A percentile compares a stretch with the other conserved stretches of the same genome.
Conservation (phyloP, 2,797 vertebrate genomes). For the Octomys mimax region DNA sequence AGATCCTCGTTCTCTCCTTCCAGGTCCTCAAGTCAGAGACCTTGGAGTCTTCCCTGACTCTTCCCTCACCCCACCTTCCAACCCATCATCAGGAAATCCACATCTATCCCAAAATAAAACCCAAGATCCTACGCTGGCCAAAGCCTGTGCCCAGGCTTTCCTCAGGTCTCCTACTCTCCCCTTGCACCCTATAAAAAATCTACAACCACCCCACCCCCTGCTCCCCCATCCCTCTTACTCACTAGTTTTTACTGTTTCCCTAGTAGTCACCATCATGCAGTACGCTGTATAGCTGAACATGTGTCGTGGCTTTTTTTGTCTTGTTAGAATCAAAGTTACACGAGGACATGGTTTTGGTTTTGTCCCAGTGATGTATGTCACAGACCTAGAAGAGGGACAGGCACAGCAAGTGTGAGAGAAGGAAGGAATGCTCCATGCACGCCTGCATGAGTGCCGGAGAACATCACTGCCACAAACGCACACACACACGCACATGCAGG, state of each 20-base stretch:
- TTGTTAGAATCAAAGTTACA: background rate
- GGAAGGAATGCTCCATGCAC: background rate
- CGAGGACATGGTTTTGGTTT: background rate
- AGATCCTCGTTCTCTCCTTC: background rate
- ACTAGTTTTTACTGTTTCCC: background rate
- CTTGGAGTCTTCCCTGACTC: background rate
- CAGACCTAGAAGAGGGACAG: background rate
- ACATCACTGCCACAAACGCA: rapidly evolving
- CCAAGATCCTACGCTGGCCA: too few relatives aligned
- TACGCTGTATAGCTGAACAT: background rate
- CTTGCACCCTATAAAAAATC: too few relatives aligned
- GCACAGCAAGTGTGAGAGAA: background rate
- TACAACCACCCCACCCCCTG: background rate
- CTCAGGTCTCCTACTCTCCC: background rate
- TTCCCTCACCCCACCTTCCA: background rate
- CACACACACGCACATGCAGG: rapidly evolving
- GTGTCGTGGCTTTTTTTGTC: background rate
- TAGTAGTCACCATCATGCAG: background rate
- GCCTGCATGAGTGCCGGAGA: rapidly evolving
- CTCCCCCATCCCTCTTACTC: background rate
- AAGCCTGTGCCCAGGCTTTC: background rate
- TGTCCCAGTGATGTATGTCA: background rate
- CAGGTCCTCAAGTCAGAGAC: background rate
- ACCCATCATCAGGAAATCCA: background rate
- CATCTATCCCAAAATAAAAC: background rate